Evolutionary conservation across 2,113 vertebrate genomes (phyloP).

Genomic region (Muscicapa adusta): DNA sequence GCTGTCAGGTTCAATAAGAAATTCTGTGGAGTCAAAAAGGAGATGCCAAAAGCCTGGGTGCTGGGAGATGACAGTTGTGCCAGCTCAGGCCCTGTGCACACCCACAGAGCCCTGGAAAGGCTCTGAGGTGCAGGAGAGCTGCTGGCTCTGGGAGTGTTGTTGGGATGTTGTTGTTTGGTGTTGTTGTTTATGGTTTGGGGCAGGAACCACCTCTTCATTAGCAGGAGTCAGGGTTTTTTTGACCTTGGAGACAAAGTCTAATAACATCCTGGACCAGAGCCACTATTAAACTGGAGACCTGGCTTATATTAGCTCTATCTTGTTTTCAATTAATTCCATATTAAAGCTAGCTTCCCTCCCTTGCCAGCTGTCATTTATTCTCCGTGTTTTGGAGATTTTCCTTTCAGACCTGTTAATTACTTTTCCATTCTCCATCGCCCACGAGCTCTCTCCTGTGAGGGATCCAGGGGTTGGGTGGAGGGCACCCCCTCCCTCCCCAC

Average conservation of each 20-base stretch:
- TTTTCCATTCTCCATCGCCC: not conserved
- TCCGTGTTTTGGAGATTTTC: not conserved
- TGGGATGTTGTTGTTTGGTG: not conserved
- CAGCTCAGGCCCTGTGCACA: not conserved
- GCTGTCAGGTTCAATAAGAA: not conserved
- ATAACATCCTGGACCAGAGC: constrained; percentile 22
- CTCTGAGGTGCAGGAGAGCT: not conserved
- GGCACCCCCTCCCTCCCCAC: not conserved
- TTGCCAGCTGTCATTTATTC: not conserved
- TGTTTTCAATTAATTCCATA: not conserved
- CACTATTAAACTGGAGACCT: constrained; percentile 21
- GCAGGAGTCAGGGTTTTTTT: not conserved
- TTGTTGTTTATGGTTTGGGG: not conserved
- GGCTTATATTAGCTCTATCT: constrained; percentile 36
- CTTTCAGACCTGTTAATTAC: not conserved
- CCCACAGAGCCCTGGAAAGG: not conserved
- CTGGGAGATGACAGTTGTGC: not conserved
- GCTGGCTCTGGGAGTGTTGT: not conserved
- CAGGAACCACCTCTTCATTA: not conserved
- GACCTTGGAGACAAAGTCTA: not conserved
- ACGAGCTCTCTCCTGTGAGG: not conserved
- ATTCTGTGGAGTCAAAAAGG: not conserved
- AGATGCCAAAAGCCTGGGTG: not conserved
- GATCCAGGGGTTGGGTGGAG: not conserved
- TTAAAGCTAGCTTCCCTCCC: not conserved